Conservation (phyloP, 2,797 vertebrate genomes). For the Parotocinclus haroldoi region DNA sequence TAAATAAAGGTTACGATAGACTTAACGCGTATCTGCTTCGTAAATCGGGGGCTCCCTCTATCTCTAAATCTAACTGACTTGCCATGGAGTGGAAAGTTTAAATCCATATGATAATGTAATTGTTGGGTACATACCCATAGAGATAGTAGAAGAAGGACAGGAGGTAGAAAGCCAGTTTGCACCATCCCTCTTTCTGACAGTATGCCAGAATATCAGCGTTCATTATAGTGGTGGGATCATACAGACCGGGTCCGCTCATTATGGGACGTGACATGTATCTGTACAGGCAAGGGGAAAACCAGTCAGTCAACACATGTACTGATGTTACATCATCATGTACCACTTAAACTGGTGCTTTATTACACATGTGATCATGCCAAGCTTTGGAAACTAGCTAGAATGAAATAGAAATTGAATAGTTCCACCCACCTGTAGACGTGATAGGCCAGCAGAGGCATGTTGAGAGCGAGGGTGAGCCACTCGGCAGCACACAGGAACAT, state of each 20-base stretch:
- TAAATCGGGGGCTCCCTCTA: too few relatives aligned
- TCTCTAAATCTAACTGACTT: too few relatives aligned
- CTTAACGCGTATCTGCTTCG: too few relatives aligned
- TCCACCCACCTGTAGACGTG: conserved; percentile 91
- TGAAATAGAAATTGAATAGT: neutral
- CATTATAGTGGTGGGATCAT: conserved; percentile 98
- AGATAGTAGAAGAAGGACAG: conserved; percentile 99
- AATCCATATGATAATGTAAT: too few relatives aligned
- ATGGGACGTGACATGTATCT: conserved; percentile 92
- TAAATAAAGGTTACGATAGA: too few relatives aligned
- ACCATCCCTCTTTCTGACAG: conserved; percentile 99
- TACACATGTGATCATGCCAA: neutral
- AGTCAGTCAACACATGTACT: neutral
- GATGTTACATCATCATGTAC: neutral
- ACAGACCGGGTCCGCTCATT: conserved; percentile 96
- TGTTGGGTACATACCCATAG: conserved; percentile 83
- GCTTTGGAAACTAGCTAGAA: neutral
- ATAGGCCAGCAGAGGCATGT: conserved; percentile 94
- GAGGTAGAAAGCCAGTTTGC: conserved; percentile 98
- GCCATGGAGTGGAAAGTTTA: too few relatives aligned
- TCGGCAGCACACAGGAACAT: conserved; percentile 99
- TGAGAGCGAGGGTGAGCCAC: conserved; percentile 95
- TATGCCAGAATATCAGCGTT: conserved; percentile 97
- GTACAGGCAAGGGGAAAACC: conserved; percentile 49
- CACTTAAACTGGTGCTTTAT: too few relatives aligned